Evolutionary conservation across 2,888 invertebrate species (phyloP).

Genomic region (Rambutsinella grinnellia): DNA sequence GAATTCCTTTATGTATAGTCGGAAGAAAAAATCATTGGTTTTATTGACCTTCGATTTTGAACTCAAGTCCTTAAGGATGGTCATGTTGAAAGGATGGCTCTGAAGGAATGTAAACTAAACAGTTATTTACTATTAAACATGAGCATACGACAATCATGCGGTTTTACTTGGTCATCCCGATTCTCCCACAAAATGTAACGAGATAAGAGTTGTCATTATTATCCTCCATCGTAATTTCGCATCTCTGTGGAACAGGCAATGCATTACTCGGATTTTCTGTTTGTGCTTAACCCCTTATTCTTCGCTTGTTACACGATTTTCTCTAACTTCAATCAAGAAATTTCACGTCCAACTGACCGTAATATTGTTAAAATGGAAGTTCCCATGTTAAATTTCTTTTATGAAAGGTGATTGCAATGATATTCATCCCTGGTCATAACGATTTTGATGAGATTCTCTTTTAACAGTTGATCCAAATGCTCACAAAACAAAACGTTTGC

Average conservation of each 20-base stretch:
- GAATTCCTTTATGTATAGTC: neutral
- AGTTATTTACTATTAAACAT: neutral
- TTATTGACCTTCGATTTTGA: neutral
- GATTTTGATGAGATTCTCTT: too few relatives aligned
- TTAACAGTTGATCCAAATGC: too few relatives aligned
- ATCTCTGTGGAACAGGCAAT: too few relatives aligned
- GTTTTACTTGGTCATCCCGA: constrained; percentile 26
- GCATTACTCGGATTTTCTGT: too few relatives aligned
- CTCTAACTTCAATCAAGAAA: constrained; percentile 29
- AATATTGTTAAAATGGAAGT: constrained; percentile 50
- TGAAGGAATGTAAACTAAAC: neutral
- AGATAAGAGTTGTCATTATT: neutral
- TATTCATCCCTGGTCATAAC: too few relatives aligned
- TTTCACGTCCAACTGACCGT: constrained; percentile 59
- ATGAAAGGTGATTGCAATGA: too few relatives aligned
- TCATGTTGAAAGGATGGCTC: neutral
- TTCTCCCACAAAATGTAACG: neutral
- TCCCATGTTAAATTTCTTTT: constrained; percentile 56
- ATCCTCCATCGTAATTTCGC: neutral
- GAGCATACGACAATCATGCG: constrained; percentile 7
- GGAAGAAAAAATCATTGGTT: neutral
- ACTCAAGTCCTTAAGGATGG: neutral
- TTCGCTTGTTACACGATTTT: neutral
- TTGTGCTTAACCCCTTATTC: too few relatives aligned
- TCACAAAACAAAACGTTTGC: too few relatives aligned